Evolutionary conservation across 2,888 invertebrate species (phyloP).

Genomic region (Catocala fraxini): DNA sequence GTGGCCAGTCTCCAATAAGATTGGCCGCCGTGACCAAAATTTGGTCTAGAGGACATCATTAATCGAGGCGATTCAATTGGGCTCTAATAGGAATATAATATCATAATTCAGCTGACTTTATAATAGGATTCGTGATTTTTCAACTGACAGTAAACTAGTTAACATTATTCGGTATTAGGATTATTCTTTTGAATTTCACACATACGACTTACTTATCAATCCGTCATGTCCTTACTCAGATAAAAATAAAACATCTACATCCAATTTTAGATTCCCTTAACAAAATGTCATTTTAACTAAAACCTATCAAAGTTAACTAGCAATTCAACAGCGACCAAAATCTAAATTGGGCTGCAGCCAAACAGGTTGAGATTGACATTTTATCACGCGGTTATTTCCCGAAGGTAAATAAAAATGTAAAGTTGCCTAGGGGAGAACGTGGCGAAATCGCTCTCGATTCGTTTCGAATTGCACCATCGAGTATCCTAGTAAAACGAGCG

Average conservation of each 20-base stretch:
- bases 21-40: no score
- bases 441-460: slow-evolving; percentile 61
- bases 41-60: no score
- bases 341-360: slow-evolving; percentile 41
- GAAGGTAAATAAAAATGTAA: slow-evolving; percentile 56
- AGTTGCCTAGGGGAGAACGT: slow-evolving; percentile 45
- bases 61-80: no score
- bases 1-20: no score
- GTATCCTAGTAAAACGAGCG: slow-evolving; percentile 56
- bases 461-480: slow-evolving; percentile 64
- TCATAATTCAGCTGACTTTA: no score
- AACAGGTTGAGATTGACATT: slow-evolving; percentile 35
- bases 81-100: no score
- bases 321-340: slow-evolving; percentile 26
- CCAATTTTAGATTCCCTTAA: slow-evolving; percentile 1
- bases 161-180: no score
- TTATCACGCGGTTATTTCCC: slow-evolving; percentile 39
- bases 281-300: slow-evolving; percentile 1
- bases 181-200: no score
- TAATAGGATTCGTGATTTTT: no score
- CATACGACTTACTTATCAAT: no score
- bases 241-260: neutral
- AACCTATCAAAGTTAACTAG: slow-evolving; percentile 13
- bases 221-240: no score
- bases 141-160: no score